Evolutionary conservation across 2,797 vertebrate species (phyloP).

Genomic region (Philypnodon macrostomus): DNA sequence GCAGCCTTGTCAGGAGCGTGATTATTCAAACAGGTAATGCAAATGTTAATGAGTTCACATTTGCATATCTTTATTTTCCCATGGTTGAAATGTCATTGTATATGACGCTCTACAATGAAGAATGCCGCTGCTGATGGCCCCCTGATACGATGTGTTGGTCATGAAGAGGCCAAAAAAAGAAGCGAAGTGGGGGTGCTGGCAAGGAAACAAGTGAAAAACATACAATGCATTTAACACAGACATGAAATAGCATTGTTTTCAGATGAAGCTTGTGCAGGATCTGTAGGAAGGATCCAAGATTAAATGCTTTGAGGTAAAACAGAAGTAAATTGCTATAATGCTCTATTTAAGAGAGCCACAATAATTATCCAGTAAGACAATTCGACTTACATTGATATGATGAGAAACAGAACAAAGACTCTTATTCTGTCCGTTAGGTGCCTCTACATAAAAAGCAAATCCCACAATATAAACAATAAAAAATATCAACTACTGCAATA

Average conservation of each 20-base stretch:
- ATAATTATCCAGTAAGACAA: no score
- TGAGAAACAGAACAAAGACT: no score
- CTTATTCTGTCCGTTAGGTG: no score
- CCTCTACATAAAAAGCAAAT: no score
- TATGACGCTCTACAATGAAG: slow-evolving; percentile 95
- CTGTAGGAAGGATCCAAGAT: not conserved
- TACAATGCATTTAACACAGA: not conserved
- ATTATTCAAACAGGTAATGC: slow-evolving; percentile 99
- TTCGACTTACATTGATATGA: no score
- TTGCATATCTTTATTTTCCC: slow-evolving; percentile 99
- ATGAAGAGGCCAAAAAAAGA: slow-evolving; percentile 82
- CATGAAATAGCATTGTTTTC: slow-evolving; percentile 1
- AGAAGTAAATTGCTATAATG: no score
- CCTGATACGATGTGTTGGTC: slow-evolving; percentile 89
- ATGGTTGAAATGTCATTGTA: slow-evolving; percentile 98
- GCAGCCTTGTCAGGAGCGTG: slow-evolving; percentile 93
- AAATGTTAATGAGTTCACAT: slow-evolving; percentile 98
- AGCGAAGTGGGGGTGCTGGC: slow-evolving; percentile 22
- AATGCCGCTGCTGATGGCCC: slow-evolving; percentile 92
- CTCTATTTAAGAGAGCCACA: no score
- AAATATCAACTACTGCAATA: no score
- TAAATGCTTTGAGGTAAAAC: no score
- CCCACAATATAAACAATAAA: no score
- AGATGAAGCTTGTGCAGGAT: slow-evolving; percentile 3
- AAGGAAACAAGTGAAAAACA: slow-evolving; percentile 30